These are phyloP conservation scores for Galeopsomyia nigrocyanea DNA, from an alignment of 2,888 invertebrate genomes.

Conservation along the genomic window DNA sequence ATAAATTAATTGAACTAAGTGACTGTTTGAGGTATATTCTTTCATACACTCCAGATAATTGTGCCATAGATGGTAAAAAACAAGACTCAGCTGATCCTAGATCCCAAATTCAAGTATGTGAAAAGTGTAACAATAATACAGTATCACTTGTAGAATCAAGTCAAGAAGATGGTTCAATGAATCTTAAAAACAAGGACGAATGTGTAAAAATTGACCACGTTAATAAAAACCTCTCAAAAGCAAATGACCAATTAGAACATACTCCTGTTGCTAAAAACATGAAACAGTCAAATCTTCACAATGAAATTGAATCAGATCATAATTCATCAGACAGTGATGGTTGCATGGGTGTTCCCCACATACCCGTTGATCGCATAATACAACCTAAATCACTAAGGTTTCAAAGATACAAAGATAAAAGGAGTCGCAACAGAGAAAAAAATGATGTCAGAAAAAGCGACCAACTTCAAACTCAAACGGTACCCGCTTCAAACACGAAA, in stretches of 20 bases:
- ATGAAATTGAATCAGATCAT: neutral
- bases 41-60: slow-evolving; percentile 46
- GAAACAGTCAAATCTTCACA: neutral
- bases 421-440: slow-evolving; percentile 18
- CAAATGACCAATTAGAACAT: too few relatives aligned
- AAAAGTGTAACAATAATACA: slow-evolving; percentile 30
- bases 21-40: slow-evolving; percentile 56
- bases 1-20: slow-evolving; percentile 57
- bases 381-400: slow-evolving; percentile 35
- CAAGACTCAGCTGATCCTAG: neutral
- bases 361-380: slow-evolving; percentile 44
- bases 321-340: slow-evolving; percentile 52
- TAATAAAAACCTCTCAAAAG: neutral
- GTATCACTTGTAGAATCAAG: slow-evolving; percentile 23
- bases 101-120: slow-evolving; percentile 16
- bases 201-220: neutral
- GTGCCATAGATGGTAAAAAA: slow-evolving; percentile 18
- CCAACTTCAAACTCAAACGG: slow-evolving; percentile 27
- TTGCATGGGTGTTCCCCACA: slow-evolving; percentile 54
- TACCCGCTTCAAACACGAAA: slow-evolving; percentile 3
- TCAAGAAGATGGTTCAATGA: slow-evolving; percentile 10
- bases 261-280: neutral
- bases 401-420: slow-evolving; percentile 18
- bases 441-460: slow-evolving; percentile 11
- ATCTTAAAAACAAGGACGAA: neutral